These are phyloP conservation scores for Napeogenes inachia DNA, from an alignment of 2,888 invertebrate genomes.

Conservation along the genomic window DNA sequence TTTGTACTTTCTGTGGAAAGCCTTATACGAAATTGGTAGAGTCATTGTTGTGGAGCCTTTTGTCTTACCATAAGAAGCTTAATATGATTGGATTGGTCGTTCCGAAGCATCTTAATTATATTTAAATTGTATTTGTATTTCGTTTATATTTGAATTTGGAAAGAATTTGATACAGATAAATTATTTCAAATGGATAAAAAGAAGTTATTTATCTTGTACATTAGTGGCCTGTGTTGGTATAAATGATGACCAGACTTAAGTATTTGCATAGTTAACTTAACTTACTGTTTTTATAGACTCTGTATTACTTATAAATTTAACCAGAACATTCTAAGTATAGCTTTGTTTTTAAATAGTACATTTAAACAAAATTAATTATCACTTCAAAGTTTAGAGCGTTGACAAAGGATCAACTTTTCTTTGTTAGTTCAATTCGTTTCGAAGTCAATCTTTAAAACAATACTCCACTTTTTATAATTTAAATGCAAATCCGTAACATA, in stretches of 20 bases:
- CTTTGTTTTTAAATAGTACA: background rate
- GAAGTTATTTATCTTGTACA: too few species aligned
- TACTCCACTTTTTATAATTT: background rate
- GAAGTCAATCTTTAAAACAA: slow-evolving; percentile 1
- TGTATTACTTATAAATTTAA: too few species aligned
- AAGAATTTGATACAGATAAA: background rate
- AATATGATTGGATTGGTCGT: slow-evolving; percentile 34
- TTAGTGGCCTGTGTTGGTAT: too few species aligned
- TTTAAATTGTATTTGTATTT: slow-evolving; percentile 4
- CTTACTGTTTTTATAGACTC: too few species aligned
- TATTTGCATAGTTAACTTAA: too few species aligned
- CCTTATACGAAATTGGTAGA: slow-evolving; percentile 13
- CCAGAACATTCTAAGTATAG: too few species aligned
- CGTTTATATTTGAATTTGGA: background rate
- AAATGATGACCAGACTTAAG: too few species aligned
- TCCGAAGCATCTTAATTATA: slow-evolving; percentile 1
- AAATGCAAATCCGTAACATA: too few species aligned
- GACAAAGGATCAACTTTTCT: background rate
- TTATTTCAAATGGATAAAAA: background rate
- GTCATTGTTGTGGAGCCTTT: slow-evolving; percentile 23
- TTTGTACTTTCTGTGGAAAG: slow-evolving; percentile 1
- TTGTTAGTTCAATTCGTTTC: background rate
- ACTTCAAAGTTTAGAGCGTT: background rate
- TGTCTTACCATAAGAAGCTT: slow-evolving; percentile 34
- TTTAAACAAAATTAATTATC: background rate